Evolutionary conservation across 2,888 invertebrate genomes (phyloP), one percentile per base, ranked within the genome.

Genomic region (Iselma pallidipennis): DNA sequence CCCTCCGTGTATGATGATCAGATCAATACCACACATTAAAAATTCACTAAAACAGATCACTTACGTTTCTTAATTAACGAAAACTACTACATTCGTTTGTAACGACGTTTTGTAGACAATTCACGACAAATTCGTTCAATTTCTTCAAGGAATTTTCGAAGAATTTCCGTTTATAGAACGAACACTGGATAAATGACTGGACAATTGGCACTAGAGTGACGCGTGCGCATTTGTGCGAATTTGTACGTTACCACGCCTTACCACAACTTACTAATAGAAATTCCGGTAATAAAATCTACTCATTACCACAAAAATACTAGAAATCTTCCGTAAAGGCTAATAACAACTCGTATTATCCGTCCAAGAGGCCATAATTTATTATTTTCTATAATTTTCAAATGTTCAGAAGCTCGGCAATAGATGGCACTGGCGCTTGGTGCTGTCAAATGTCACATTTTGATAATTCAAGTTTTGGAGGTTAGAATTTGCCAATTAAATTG

Each of bases 1-100:
- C n/a, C n/a, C n/a, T n/a, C n/a, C n/a, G n/a, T n/a, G 42, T 4
- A 16, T 37, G 16, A 37, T 5, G 14, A 42, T n/a, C 3, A 71
- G 66, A 68, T 70, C 70, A 70, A 70, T 70, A 70, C 66, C 68
- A 68, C 66, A 68, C 66, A 67, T 66, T 66, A 65, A 67, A 67
- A 66, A 67, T 69, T 67, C 66, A 71, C 65, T 70, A 71, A 49
- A 69, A 69, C 65, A 59, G 49, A 62, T 59, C 72, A 72, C 72
- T 72, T 72, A 72, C 72, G 69, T 70, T 69, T 67, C 63, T 58
- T 57, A 65, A 68, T 16, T 37, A 42, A 70, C 68, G 66, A 69
- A 68, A 69, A 54, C 64, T 71, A 64, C 45, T 29, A 60, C 60
- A 28, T 57, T 64, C 64, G 60, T 48, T 29, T 55, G 37, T 42